phyloP scores from a whole-genome alignment of 2,113 vertebrate genomes.

The Neotragus pygmaeus region DNA sequence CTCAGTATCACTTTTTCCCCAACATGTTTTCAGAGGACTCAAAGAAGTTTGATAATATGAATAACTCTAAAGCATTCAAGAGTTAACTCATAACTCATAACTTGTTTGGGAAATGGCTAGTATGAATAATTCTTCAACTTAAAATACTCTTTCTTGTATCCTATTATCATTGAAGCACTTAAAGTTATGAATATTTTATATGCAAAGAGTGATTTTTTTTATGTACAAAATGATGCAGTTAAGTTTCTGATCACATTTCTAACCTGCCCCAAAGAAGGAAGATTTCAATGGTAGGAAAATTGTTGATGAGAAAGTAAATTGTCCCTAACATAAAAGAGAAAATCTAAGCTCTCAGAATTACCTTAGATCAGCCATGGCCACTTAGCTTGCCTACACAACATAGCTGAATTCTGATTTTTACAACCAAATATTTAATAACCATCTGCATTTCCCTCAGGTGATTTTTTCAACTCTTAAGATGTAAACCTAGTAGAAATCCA shows the following conservation, averaged over 20 bases:
- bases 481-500: neutral
- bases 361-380: neutral
- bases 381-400: neutral
- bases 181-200: slow-evolving; percentile 23
- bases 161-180: neutral
- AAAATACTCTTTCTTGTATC: neutral
- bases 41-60: neutral
- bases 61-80: neutral
- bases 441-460: neutral
- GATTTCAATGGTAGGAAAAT: neutral
- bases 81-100: neutral
- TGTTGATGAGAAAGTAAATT: neutral
- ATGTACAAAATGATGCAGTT: neutral
- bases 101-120: neutral
- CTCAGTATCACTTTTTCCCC: neutral
- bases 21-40: neutral
- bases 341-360: neutral
- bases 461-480: neutral
- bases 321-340: neutral
- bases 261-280: neutral
- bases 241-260: neutral
- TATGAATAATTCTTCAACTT: neutral
- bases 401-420: neutral
- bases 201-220: neutral
- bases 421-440: neutral